Evolutionary conservation across 2,888 invertebrate species (phyloP), one percentile per base, ranked within the genome.

Genomic region (Andrena flavipes): DNA sequence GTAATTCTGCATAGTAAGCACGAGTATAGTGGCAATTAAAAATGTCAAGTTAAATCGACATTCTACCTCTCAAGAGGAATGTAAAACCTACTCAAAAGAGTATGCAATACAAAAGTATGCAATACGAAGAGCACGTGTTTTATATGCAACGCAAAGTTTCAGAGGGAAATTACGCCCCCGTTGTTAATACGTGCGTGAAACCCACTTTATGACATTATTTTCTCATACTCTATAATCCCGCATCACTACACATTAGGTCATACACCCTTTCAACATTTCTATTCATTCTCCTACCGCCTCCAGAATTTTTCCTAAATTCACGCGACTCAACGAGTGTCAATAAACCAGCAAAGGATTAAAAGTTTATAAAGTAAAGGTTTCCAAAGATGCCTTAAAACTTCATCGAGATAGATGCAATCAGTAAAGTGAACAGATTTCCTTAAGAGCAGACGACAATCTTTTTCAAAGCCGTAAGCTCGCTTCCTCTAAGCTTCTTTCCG

Each of bases 71-170:
- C 26, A 8, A 23, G 4, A 26, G 10, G 56, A 56, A 56, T 56
- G 20, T 56, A 23, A 56, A 56, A 13, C 42, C 1, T 56, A 23
- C 56, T 56, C 56, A n/a, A n/a, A n/a, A n/a, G n/a, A n/a, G 26
- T 56, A 23, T 23, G 56, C 56, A 23, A 13, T 26, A 56, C 23
- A 10, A 56, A 13, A n/a, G 26, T 56, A 23, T 23, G 56, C 56
- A 23, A 13, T 26, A 56, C 23, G 23, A 56, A 13, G 56, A 13
- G 23, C 56, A 13, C 10, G 4, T 56, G 2, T 56, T 56, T 56
- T 56, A 26, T 56, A 56, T 26, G 56, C 56, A 56, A 56, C 23
- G 56, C 29, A 29, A 67, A 67, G 5, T 26, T 67, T 49, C 20
- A 67, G n/a, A 49, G 26, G 48, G 48, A 49, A 42, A 48, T 67